Percentiles rank a stretch among this genome's conserved stretches.
Evolutionary conservation across 2,797 vertebrate species (phyloP).

Genomic region (Pseudopleuronectes americanus): DNA sequence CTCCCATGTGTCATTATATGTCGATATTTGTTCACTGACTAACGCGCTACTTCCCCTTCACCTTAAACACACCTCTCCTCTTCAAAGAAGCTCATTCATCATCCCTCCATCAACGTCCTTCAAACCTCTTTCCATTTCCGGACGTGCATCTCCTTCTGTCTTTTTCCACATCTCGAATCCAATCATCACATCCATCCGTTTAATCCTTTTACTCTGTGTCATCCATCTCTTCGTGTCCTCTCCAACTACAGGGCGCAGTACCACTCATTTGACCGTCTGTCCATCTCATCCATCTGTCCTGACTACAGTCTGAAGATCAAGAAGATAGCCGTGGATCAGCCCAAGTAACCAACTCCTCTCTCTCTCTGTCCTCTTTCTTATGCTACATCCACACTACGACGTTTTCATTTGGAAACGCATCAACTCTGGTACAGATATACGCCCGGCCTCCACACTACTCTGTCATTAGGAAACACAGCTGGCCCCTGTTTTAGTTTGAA

Average conservation of each 20-base stretch:
- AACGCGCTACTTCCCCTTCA: constrained; percentile 5
- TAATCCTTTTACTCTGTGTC: constrained; percentile 54
- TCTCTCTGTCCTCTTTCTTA: constrained; percentile 25
- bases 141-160: not conserved
- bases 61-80: constrained; percentile 13
- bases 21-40: constrained; percentile 21
- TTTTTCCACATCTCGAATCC: constrained; percentile 28
- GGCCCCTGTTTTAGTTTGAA: too few relatives aligned
- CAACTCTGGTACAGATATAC: too few relatives aligned
- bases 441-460: too few relatives aligned
- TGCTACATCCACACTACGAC: too few relatives aligned
- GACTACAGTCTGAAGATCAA: constrained; percentile 86
- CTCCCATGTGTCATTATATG: constrained; percentile 13
- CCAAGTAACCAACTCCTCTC: constrained; percentile 77
- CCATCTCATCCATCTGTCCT: constrained; percentile 84
- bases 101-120: not conserved
- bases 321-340: constrained; percentile 83
- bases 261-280: constrained; percentile 85
- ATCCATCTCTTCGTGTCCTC: constrained; percentile 59
- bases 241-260: constrained; percentile 77
- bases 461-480: too few relatives aligned
- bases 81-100: not conserved
- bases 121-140: too few relatives aligned
- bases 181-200: constrained; percentile 24
- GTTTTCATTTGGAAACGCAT: too few relatives aligned